Conservation (phyloP, 2,113 vertebrate genomes). For the Platycercus adscitus region DNA sequence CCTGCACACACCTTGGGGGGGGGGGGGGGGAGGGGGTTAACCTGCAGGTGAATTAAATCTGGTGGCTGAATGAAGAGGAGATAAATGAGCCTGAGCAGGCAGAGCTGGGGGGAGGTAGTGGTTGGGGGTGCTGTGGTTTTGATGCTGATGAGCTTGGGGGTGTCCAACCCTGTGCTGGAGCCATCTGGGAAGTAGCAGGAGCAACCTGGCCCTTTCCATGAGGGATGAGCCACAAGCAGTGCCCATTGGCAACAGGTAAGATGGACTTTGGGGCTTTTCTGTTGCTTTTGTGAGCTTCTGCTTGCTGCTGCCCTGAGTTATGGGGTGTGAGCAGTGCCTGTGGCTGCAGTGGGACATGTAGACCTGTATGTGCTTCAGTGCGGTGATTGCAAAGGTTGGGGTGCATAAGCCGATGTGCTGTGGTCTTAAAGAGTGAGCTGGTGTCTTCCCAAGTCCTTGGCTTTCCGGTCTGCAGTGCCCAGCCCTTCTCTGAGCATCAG, state of each 20-base stretch:
- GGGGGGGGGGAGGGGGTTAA: neutral
- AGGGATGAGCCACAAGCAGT: fast-evolving
- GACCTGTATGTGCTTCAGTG: fast-evolving
- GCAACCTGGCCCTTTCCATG: fast-evolving
- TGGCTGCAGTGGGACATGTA: fast-evolving
- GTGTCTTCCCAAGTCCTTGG: fast-evolving
- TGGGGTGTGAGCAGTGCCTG: neutral
- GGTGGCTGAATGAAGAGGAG: fast-evolving
- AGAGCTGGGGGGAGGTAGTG: fast-evolving
- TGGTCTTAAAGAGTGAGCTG: neutral
- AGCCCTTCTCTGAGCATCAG: neutral
- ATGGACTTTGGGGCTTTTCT: neutral
- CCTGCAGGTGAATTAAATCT: neutral
- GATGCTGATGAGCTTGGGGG: fast-evolving
- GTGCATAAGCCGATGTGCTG: fast-evolving
- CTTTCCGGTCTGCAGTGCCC: neutral
- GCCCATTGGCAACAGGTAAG: fast-evolving
- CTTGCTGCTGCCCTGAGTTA: fast-evolving
- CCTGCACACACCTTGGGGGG: neutral
- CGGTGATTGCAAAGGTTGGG: neutral
- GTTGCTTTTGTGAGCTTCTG: neutral
- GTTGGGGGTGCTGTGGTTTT: fast-evolving
- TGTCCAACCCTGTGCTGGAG: neutral
- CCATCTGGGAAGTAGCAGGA: neutral
- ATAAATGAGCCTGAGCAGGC: neutral